Conservation (phyloP, 2,113 vertebrate species). For the Atrichornis clamosus region DNA sequence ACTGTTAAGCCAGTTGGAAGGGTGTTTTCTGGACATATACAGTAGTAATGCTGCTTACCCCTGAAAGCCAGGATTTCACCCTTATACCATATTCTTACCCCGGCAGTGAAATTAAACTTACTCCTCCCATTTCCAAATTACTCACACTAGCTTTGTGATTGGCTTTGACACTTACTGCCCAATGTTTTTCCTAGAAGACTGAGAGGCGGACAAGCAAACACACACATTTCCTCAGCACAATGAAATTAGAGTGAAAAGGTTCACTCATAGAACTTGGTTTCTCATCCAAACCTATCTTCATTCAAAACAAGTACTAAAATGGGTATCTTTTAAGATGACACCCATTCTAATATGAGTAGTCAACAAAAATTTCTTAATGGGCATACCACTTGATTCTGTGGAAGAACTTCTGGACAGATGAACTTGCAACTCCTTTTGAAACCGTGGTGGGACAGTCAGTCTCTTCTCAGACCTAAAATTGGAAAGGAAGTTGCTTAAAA, state of each 20-base stretch:
- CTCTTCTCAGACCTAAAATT: constrained; percentile 71
- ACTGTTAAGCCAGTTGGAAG: not conserved
- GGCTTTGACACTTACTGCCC: not conserved
- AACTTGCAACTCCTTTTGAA: constrained; percentile 68
- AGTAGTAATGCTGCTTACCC: not conserved
- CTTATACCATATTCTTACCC: not conserved
- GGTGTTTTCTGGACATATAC: not conserved
- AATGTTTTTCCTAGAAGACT: not conserved
- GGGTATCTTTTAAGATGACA: not conserved
- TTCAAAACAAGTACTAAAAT: not conserved
- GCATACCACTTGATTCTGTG: constrained; percentile 68
- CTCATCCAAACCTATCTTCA: not conserved
- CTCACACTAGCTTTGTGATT: not conserved
- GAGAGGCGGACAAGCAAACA: not conserved
- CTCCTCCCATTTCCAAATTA: not conserved
- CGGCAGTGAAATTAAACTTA: not conserved
- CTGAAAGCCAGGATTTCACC: not conserved
- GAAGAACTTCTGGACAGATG: constrained; percentile 58
- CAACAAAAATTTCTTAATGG: not conserved
- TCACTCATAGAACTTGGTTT: not conserved
- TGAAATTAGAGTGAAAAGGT: not conserved
- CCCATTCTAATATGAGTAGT: not conserved
- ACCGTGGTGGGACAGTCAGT: constrained; percentile 60
- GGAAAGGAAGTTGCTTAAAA: not conserved
- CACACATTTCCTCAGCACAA: not conserved